Percentiles rank a stretch among this genome's conserved stretches.
These are phyloP conservation scores for Vesta saturnalis DNA, from an alignment of 2,888 invertebrate species.

Conservation along the genomic window DNA sequence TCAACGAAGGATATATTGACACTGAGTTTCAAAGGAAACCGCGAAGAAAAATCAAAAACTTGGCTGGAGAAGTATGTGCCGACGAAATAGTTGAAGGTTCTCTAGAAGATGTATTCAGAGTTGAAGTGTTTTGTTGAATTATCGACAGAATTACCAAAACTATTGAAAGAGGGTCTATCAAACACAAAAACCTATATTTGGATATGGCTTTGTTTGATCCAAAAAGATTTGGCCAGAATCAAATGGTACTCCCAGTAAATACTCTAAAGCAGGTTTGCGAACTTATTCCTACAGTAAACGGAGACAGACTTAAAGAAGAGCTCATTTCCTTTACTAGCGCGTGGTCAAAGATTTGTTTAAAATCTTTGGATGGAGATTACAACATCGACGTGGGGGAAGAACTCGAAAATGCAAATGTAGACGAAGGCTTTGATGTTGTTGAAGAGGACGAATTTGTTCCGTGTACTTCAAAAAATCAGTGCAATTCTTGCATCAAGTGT, in stretches of 20 bases:
- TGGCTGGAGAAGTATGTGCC: not conserved
- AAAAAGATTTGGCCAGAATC: not conserved
- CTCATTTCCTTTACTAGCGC: not conserved
- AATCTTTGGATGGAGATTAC: not conserved
- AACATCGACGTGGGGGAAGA: not conserved
- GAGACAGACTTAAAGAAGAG: not conserved
- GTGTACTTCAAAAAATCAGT: not conserved
- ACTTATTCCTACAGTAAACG: not conserved
- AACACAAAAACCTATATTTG: too few species aligned
- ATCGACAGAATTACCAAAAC: too few species aligned
- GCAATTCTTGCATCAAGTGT: not conserved
- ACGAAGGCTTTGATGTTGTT: too few species aligned
- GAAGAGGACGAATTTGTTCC: not conserved
- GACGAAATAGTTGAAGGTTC: not conserved
- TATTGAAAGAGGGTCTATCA: too few species aligned
- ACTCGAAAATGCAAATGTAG: not conserved
- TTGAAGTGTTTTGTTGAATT: too few species aligned
- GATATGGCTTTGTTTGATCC: not conserved
- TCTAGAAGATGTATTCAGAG: too few species aligned
- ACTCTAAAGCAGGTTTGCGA: not conserved
- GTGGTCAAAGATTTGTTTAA: not conserved
- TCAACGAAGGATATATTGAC: too few species aligned
- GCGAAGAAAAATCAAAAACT: not conserved
- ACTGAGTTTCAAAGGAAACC: too few species aligned
- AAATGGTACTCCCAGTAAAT: not conserved